Conservation (phyloP, 2,797 vertebrate species). For the Semotilus atromaculatus region DNA sequence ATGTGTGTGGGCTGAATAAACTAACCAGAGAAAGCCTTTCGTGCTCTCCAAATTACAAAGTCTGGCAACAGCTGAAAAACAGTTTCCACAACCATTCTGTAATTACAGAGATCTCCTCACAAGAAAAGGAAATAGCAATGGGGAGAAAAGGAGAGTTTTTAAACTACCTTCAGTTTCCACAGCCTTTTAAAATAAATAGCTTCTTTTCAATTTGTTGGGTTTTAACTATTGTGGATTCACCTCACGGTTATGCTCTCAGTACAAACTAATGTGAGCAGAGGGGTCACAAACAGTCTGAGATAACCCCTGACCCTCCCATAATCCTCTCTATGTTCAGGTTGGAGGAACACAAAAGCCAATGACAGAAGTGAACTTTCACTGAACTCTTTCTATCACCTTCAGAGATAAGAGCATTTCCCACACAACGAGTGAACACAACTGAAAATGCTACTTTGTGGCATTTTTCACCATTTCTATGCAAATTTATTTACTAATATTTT, state of each 20-base stretch:
- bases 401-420: slow-evolving; percentile 19
- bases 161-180: slow-evolving; percentile 61
- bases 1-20: slow-evolving; percentile 64
- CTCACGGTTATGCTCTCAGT: slow-evolving; percentile 13
- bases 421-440: slow-evolving; percentile 26
- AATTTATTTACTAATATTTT: neutral
- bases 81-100: slow-evolving; percentile 64
- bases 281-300: slow-evolving; percentile 62
- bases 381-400: slow-evolving; percentile 54
- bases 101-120: slow-evolving; percentile 67
- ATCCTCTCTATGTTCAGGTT: slow-evolving; percentile 71
- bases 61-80: slow-evolving; percentile 65
- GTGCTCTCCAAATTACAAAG: slow-evolving; percentile 65
- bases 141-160: slow-evolving; percentile 54
- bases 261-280: slow-evolving; percentile 33
- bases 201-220: slow-evolving; percentile 42
- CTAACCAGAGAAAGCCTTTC: slow-evolving; percentile 61
- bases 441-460: slow-evolving; percentile 1
- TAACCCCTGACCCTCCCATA: slow-evolving; percentile 74
- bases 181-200: slow-evolving; percentile 53
- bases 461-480: neutral
- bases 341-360: slow-evolving; percentile 54
- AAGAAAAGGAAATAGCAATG: slow-evolving; percentile 62
- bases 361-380: slow-evolving; percentile 56
- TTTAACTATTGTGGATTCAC: slow-evolving; percentile 47